Conservation (phyloP, 92 coral and sea anemone species). For the Porites rus region DNA sequence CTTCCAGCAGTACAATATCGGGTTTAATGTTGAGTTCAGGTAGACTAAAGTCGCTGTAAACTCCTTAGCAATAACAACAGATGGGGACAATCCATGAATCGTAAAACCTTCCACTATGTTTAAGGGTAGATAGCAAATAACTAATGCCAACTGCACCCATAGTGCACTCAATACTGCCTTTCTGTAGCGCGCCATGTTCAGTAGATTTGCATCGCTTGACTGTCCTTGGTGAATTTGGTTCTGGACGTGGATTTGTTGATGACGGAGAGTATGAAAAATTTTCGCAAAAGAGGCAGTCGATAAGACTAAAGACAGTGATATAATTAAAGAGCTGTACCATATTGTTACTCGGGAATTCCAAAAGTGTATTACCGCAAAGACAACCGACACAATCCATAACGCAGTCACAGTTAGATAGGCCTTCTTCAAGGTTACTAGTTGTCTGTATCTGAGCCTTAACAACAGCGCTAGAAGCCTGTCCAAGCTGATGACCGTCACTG, state of each 20-base stretch:
- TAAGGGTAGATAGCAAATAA: constrained; percentile 19
- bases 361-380: background rate
- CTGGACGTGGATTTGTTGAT: constrained; percentile 1
- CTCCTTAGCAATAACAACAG: background rate
- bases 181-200: constrained; percentile 31
- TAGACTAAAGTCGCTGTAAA: constrained; percentile 9
- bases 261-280: background rate
- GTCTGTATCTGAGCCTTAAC: background rate
- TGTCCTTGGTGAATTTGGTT: background rate
- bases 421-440: background rate
- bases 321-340: background rate
- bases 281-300: background rate
- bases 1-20: constrained; percentile 42
- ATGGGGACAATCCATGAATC: background rate
- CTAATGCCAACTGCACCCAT: constrained; percentile 23
- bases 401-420: background rate
- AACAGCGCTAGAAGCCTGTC: constrained; percentile 13
- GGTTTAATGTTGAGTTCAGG: constrained; percentile 36
- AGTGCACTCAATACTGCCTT: constrained; percentile 33
- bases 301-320: background rate
- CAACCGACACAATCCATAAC: background rate
- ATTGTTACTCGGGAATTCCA: background rate
- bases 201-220: background rate
- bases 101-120: background rate
- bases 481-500: background rate